These are phyloP conservation scores for Emydoidea blandingii DNA, from an alignment of 2,797 vertebrate species.

Conservation along the genomic window DNA sequence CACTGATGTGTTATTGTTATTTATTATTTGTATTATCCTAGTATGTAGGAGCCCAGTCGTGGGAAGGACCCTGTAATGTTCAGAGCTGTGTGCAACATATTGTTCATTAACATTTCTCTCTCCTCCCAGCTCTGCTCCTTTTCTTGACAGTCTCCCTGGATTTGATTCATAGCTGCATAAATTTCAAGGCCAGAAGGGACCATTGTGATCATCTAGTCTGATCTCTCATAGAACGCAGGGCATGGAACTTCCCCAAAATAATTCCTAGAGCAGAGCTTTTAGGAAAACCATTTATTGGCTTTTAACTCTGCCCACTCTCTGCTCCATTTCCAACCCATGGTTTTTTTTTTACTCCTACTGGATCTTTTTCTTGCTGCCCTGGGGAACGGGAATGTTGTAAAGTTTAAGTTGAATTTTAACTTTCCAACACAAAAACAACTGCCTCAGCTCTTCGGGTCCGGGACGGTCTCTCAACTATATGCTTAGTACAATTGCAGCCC, in stretches of 20 bases:
- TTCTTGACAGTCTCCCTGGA: background rate
- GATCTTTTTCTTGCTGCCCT: constrained; percentile 8
- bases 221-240: background rate
- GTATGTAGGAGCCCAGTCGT: background rate
- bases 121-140: constrained; percentile 51
- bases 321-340: background rate
- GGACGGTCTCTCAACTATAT: background rate
- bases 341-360: background rate
- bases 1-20: background rate
- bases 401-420: background rate
- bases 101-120: constrained; percentile 28
- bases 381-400: background rate
- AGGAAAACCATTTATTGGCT: background rate
- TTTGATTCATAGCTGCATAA: background rate
- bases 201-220: background rate
- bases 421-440: background rate
- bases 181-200: background rate
- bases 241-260: background rate
- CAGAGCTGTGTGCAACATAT: background rate
- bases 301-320: background rate
- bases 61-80: background rate
- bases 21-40: background rate
- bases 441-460: background rate
- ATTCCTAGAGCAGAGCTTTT: background rate
- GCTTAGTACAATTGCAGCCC: background rate